Base-by-base conservation (phyloP, 2,888 invertebrate species). In the Morpho helenor region DNA sequence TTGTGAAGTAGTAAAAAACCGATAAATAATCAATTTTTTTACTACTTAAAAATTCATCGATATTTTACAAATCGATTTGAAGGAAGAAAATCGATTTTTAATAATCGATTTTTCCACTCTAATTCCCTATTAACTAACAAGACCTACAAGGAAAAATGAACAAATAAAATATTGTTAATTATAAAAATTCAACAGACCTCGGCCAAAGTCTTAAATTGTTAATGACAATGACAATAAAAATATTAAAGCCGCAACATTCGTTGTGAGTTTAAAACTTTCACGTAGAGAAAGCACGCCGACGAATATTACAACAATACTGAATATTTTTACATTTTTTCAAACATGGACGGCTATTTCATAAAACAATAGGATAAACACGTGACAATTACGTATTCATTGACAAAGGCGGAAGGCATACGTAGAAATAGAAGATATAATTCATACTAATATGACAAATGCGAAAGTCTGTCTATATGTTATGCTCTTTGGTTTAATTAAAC, bases 181-280 rank as follows among this genome's bases (percentile, higher is more conserved):
- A 31, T 31, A 31, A 31, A 31, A 31, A 31, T 3, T 31, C 31
- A 31, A 31, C 4, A 31, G 31, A 31, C 31, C 23, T 47, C 5
- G 48, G 23, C 31, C 31, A 31, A n/a, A 48, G 31, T 48, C 7
- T 31, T 7, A 22, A 7, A 1, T 42, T 7, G 8, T 23, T 42
- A 23, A n/a, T 23, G 9, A 7, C 23, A 50, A 45, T 44, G 43
- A 52, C 16, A 52, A 1, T 39, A 44, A 53, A 46, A 41, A 9
- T 22, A 7, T 7, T 47, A 46, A 55, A 52, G 39, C 40, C 39
- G 44, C 50, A 50, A 46, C 16, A 45, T 49, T 41, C 48, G 49
- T 22, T 54, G 46, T 49, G 46, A 59, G 48, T 45, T 50, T 22
- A 52, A 47, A 39, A 60, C 62, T 62, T 62, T 62, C 59, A 51